These are phyloP conservation scores for Metopia argyrocephala DNA, from an alignment of 2,888 invertebrate species.

Conservation along the genomic window DNA sequence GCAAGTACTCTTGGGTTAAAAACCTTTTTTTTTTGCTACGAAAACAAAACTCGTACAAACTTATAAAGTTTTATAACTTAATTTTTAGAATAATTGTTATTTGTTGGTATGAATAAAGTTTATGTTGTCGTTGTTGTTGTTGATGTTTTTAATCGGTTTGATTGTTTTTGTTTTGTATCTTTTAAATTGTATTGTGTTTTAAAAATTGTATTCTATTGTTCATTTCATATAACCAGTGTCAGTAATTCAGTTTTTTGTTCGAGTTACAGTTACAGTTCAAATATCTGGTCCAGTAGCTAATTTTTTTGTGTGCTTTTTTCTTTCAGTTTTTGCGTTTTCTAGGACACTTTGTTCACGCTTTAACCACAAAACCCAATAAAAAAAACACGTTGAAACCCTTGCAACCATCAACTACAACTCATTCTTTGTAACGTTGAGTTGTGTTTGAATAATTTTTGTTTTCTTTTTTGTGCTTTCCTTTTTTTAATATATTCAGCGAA, in stretches of 20 bases:
- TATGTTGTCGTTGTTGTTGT: conserved; percentile 30
- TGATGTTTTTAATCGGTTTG: conserved; percentile 21
- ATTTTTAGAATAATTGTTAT: conserved; percentile 60
- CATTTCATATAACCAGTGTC: conserved; percentile 15
- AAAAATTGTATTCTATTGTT: conserved; percentile 48
- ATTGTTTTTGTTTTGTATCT: conserved; percentile 43
- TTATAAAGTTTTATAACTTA: conserved; percentile 62
- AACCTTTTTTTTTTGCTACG: conserved; percentile 13
- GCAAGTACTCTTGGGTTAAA: background rate
- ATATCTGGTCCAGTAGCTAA: conserved; percentile 57
- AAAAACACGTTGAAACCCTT: conserved; percentile 48
- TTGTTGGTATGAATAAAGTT: conserved; percentile 38
- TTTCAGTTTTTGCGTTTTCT: conserved; percentile 18
- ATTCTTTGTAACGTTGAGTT: background rate
- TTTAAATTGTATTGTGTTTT: conserved; percentile 57
- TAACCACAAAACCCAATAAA: conserved; percentile 62
- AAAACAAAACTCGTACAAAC: conserved; percentile 43
- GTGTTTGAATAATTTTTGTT: conserved; percentile 20
- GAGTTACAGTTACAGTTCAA: conserved; percentile 20
- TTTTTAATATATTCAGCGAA: conserved; percentile 47
- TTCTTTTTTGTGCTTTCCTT: conserved; percentile 40
- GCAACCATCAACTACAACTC: background rate
- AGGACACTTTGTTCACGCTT: conserved; percentile 57
- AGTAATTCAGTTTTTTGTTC: background rate
- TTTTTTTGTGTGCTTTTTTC: conserved; percentile 24